Percentiles rank a stretch among this genome's conserved stretches.
Conservation (phyloP, 2,797 vertebrate species). For the Enteromius anoplus region DNA sequence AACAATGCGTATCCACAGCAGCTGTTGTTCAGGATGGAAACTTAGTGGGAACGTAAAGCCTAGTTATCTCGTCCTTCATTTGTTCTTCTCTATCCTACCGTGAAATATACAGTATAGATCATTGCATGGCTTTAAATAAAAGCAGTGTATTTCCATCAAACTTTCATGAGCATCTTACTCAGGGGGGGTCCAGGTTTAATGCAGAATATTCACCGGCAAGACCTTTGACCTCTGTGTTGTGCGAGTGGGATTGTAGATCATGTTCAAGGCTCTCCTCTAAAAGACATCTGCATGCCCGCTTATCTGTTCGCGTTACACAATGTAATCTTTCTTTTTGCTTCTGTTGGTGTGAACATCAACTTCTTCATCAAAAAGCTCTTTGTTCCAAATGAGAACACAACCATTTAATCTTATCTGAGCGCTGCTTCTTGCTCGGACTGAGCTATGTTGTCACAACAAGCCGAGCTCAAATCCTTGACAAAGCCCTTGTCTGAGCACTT, state of each 20-base stretch:
- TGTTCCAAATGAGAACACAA: constrained; percentile 38
- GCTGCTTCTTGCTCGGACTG: constrained; percentile 25
- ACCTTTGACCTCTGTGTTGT: constrained; percentile 21
- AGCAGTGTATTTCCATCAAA: background rate
- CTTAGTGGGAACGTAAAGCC: background rate
- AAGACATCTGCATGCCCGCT: constrained; percentile 39
- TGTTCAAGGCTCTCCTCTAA: constrained; percentile 14
- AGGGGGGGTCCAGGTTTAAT: background rate
- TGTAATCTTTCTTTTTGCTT: constrained; percentile 57
- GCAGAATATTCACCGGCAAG: constrained; percentile 30
- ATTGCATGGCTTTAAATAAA: background rate
- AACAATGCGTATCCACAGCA: constrained; percentile 15
- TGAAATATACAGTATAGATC: background rate
- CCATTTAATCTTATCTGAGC: constrained; percentile 26
- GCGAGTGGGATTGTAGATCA: constrained; percentile 42
- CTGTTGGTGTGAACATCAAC: constrained; percentile 54
- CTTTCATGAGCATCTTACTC: background rate
- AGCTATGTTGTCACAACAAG: constrained; percentile 43
- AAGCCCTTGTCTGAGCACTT: constrained; percentile 32
- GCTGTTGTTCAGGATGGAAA: constrained; percentile 1
- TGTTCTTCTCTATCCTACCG: background rate
- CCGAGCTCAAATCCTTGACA: constrained; percentile 23
- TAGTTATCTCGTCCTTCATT: constrained; percentile 5
- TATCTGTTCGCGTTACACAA: constrained; percentile 53
- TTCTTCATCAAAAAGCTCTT: constrained; percentile 45